phyloP scores from a whole-genome alignment of 2,888 invertebrate species.

The Drosophila borborema region DNA sequence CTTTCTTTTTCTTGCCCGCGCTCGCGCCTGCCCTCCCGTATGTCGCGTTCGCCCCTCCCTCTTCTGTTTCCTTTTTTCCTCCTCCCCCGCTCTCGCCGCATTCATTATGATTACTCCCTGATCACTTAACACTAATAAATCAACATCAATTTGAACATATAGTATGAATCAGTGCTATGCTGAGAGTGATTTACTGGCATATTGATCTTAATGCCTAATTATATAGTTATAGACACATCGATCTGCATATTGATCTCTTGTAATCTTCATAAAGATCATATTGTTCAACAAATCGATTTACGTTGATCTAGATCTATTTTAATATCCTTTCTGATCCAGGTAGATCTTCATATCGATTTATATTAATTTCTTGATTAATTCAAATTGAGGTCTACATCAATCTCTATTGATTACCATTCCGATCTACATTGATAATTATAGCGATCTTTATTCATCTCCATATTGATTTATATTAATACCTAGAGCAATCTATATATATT shows the following conservation, averaged over 20 bases:
- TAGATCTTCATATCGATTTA: neutral
- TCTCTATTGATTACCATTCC: neutral
- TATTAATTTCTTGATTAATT: neutral
- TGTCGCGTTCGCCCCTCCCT: no score
- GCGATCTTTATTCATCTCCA: neutral
- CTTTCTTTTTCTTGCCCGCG: no score
- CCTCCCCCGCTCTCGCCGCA: no score
- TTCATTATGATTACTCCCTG: neutral
- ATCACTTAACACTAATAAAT: neutral
- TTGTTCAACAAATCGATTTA: no score
- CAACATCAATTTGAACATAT: neutral
- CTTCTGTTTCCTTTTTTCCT: no score
- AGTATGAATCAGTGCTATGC: neutral
- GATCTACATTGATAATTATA: neutral
- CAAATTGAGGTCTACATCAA: neutral
- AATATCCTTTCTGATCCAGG: no score
- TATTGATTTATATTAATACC: neutral
- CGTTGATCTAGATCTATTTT: no score
- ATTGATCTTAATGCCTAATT: neutral
- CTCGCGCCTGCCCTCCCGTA: no score
- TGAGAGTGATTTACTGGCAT: neutral
- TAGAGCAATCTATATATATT: neutral
- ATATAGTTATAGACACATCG: neutral
- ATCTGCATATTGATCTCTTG: neutral
- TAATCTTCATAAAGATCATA: neutral